Evolutionary conservation across 2,113 vertebrate genomes (phyloP).

Genomic region (Lagenorhynchus albirostris): DNA sequence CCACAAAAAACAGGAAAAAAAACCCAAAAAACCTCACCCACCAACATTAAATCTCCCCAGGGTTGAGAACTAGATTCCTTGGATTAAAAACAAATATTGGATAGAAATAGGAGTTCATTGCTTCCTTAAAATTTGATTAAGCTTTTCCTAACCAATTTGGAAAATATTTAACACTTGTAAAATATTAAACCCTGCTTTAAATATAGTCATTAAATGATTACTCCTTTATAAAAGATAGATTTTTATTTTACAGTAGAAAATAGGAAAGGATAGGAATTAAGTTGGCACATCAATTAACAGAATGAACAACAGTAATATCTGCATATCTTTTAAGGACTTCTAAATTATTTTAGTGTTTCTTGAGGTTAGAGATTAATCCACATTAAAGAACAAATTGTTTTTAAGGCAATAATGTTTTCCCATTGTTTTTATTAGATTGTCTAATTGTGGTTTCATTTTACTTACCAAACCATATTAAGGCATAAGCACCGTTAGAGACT

Average conservation of each 20-base stretch:
- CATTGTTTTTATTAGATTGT: background rate
- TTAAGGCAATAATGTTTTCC: background rate
- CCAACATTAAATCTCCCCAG: background rate
- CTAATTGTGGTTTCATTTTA: background rate
- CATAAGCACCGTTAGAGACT: background rate
- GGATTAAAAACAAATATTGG: constrained; percentile 17
- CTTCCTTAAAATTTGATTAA: constrained; percentile 33
- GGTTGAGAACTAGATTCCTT: background rate
- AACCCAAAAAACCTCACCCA: background rate
- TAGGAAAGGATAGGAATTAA: background rate
- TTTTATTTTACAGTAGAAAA: constrained; percentile 36
- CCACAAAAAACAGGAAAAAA: background rate
- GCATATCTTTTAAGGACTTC: background rate
- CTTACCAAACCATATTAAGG: background rate
- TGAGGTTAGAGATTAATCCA: constrained; percentile 29
- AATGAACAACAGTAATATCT: background rate
- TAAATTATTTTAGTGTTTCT: background rate
- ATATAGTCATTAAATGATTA: background rate
- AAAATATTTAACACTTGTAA: constrained; percentile 5
- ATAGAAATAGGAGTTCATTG: background rate
- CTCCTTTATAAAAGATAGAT: background rate
- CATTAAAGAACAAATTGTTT: constrained; percentile 19
- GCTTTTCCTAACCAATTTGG: constrained; percentile 22
- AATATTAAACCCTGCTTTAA: constrained; percentile 25
- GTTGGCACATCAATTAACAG: background rate